Evolutionary conservation across 2,113 vertebrate genomes (phyloP).

Genomic region (Corvus hawaiiensis): DNA sequence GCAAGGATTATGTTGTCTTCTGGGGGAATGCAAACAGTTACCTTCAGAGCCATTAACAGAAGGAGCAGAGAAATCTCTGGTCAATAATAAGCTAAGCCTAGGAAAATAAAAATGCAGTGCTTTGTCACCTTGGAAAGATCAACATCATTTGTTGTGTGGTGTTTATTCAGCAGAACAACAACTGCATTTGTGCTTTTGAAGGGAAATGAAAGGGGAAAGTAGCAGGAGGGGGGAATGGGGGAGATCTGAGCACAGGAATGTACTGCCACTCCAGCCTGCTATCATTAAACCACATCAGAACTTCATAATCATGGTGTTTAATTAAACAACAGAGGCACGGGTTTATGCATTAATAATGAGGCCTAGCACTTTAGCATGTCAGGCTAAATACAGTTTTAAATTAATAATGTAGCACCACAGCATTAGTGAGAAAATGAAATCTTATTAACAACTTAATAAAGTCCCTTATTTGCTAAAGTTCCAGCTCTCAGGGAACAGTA

Average conservation of each 20-base stretch:
- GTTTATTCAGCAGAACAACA: constrained; percentile 49
- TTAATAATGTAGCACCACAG: constrained; percentile 63
- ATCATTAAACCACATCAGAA: constrained; percentile 68
- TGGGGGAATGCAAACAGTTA: not conserved
- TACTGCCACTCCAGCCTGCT: constrained; percentile 48
- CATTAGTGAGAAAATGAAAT: constrained; percentile 66
- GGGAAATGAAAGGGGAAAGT: constrained; percentile 32
- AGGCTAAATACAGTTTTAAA: constrained; percentile 74
- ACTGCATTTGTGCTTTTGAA: constrained; percentile 41
- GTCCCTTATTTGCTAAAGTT: constrained; percentile 64
- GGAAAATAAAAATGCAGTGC: constrained; percentile 48
- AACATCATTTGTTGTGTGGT: constrained; percentile 38
- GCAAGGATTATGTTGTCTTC: not conserved
- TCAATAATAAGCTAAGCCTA: constrained; percentile 30
- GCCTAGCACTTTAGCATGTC: constrained; percentile 66
- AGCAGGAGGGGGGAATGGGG: not conserved
- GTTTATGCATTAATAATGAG: constrained; percentile 70
- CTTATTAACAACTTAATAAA: constrained; percentile 67
- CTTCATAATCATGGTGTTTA: constrained; percentile 70
- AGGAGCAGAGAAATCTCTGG: not conserved
- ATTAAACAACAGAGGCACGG: constrained; percentile 72
- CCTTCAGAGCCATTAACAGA: not conserved
- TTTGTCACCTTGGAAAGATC: constrained; percentile 61
- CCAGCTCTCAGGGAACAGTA: constrained; percentile 8
- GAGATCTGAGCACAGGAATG: constrained; percentile 41